Base-by-base conservation (phyloP, 1,140 invertebrate species). In the Nasonia vitripennis region DNA sequence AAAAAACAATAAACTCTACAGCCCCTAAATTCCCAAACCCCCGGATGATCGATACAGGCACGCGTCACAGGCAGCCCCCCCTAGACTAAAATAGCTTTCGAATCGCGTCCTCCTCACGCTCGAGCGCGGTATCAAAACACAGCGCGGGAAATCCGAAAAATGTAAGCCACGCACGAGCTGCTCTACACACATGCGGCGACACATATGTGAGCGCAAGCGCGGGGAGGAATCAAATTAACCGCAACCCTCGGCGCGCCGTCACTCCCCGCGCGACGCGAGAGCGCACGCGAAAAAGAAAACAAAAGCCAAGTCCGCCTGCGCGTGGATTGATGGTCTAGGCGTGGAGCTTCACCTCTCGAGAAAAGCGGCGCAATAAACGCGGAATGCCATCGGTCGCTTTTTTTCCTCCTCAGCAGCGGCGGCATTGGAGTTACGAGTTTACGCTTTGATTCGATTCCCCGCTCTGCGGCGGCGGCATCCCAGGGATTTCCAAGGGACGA, bases 371-470 rank as follows among this genome's bases (percentile, higher is more conserved):
- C 91, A 92, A 92, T 92, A 92, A 92, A 62, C 55, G 17, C 89
- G 91, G 89, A 91, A 92, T 92, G 89, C 91, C 92, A 91, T 91
- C 89, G 90, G 91, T 88, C 86, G 81, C 20, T 45, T 55, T 62
- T 62, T 81, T 81, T 88, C 88, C 86, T 88, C 86, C 80, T 87
- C 80, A 51, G 81, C 81, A 83, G 83, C 84, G 81, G 68, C 84
- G 83, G 84, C 31, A 78, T 73, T 81, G 91, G 91, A 92, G 89
- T 92, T 91, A 89, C 90, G 89, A 91, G 91, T 91, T 93, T 91
- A 91, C 90, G 91, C 90, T 92, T 91, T 90, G 90, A 91, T 91
- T 93, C 89, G 89, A 89, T 89, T 89, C 83, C 85, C 87, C 81
- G 83, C 85, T 88, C 87, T 71, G 62, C 55, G 75, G 67, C 71